Evolutionary conservation across 2,113 vertebrate species (phyloP).

Genomic region (Proterorhinus semilunaris): DNA sequence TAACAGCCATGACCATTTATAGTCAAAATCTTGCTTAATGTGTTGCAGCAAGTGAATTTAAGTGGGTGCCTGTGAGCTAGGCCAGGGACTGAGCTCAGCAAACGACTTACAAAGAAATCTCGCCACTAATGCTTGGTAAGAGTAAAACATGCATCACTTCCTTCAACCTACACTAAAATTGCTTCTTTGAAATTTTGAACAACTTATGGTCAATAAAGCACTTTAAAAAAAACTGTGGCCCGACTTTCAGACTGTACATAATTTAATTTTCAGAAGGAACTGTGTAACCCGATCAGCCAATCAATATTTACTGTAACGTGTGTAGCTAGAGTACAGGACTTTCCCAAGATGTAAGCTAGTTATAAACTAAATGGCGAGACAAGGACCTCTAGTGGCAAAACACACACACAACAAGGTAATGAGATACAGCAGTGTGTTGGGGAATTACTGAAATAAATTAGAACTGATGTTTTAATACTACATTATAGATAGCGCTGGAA

Average conservation of each 20-base stretch:
- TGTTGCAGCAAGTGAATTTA: background rate
- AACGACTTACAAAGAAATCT: background rate
- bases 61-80: background rate
- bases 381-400: constrained; percentile 54
- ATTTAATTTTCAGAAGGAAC: constrained; percentile 11
- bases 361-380: constrained; percentile 6
- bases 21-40: constrained; percentile 54
- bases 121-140: background rate
- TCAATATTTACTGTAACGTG: no score
- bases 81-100: constrained; percentile 9
- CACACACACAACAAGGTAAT: background rate
- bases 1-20: constrained; percentile 69
- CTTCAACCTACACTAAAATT: no score
- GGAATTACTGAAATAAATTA: no score
- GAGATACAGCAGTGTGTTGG: no score
- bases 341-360: no score
- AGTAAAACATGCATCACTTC: no score
- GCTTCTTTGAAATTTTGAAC: no score
- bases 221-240: no score
- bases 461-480: no score
- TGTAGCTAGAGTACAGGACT: no score
- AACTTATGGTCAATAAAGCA: background rate
- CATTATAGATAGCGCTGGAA: no score
- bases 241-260: background rate
- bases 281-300: constrained; percentile 3